Conservation (phyloP, 2,113 vertebrate genomes). For the Hippolais icterina region DNA sequence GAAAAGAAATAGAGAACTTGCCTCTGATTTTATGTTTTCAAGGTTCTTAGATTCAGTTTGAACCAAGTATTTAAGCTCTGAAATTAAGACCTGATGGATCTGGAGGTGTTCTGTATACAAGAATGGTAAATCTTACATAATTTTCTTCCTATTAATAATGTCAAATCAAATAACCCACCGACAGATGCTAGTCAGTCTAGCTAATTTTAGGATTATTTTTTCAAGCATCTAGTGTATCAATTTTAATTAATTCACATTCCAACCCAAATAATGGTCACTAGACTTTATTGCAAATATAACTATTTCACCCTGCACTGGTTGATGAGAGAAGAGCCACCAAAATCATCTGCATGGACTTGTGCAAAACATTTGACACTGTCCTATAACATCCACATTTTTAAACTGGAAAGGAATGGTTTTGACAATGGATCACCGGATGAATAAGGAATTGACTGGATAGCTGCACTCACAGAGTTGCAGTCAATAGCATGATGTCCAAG, state of each 20-base stretch:
- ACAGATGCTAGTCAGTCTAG: background rate
- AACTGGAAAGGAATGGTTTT: background rate
- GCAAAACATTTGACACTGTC: background rate
- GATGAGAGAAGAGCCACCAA: background rate
- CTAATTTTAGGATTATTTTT: background rate
- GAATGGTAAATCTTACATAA: background rate
- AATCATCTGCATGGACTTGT: background rate
- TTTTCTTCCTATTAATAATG: background rate
- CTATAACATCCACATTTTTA: background rate
- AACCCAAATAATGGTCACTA: background rate
- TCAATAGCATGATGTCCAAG: accelerated
- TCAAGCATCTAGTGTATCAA: background rate
- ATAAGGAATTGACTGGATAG: background rate
- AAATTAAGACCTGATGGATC: background rate
- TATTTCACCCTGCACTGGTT: background rate
- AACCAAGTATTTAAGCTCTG: background rate
- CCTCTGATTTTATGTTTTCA: background rate
- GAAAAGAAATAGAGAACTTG: background rate
- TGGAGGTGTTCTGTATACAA: background rate
- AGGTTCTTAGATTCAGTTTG: background rate
- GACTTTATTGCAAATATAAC: background rate
- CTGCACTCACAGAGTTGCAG: background rate
- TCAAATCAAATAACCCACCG: background rate
- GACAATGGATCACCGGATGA: background rate
- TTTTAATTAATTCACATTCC: background rate